Percentiles rank a stretch among this genome's conserved stretches.
Evolutionary conservation across 2,888 invertebrate species (phyloP).

Genomic region (Chymomyza amoena): DNA sequence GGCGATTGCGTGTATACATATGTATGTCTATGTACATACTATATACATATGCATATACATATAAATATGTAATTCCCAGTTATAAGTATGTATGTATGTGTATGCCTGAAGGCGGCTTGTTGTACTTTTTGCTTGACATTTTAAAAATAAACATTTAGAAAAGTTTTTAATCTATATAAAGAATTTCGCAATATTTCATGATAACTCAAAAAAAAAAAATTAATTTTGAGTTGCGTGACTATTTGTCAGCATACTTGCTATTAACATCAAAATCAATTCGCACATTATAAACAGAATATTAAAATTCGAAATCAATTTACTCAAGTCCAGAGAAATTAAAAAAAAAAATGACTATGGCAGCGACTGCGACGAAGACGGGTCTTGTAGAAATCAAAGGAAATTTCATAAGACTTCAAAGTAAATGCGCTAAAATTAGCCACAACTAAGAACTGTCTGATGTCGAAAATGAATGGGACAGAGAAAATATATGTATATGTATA

Average conservation of each 20-base stretch:
- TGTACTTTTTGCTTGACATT: not conserved
- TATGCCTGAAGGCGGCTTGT: too few relatives aligned
- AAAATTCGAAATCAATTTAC: not conserved
- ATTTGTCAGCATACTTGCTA: conserved; percentile 7
- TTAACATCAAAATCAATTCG: conserved; percentile 8
- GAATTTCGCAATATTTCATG: not conserved
- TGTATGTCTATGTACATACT: too few relatives aligned
- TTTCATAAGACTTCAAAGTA: conserved; percentile 57
- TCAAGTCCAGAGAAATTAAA: conserved; percentile 4
- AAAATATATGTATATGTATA: too few relatives aligned
- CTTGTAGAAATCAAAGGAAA: conserved; percentile 19
- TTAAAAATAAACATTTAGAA: not conserved
- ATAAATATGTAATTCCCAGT: not conserved
- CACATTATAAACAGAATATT: not conserved
- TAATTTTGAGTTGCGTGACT: conserved; percentile 5
- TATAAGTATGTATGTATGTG: not conserved
- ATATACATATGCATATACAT: not conserved
- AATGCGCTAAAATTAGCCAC: conserved; percentile 61
- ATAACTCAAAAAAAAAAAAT: too few relatives aligned
- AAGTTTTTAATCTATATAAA: not conserved
- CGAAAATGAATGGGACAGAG: conserved; percentile 17
- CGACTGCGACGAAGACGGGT: not conserved
- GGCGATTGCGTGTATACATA: conserved; percentile 40
- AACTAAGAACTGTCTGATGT: conserved; percentile 36
- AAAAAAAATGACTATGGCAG: not conserved